Evolutionary conservation across 2,888 invertebrate genomes (phyloP).

Genomic region (Scaptomyza parva): DNA sequence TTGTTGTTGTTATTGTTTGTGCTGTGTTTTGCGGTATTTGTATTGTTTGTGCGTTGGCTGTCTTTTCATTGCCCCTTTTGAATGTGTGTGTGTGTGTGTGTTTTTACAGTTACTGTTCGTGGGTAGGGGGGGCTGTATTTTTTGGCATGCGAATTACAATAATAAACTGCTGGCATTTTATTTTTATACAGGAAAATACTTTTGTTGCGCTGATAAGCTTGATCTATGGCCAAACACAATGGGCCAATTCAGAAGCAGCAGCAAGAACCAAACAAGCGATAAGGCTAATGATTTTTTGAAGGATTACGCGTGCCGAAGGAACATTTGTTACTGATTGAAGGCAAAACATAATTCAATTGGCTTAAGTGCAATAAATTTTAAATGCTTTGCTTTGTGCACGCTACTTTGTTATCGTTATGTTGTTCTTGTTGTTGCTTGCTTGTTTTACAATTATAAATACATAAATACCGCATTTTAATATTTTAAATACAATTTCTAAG

Average conservation of each 20-base stretch:
- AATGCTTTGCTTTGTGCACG: conserved; percentile 22
- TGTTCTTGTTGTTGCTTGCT: too few relatives aligned
- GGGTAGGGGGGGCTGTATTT: too few relatives aligned
- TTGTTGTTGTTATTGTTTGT: conserved; percentile 13
- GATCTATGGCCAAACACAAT: conserved; percentile 62
- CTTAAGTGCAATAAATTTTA: conserved; percentile 31
- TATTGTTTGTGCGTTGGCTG: conserved; percentile 27
- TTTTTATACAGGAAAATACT: conserved; percentile 76
- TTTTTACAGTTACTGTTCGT: conserved; percentile 7
- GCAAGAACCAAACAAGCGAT: too few relatives aligned
- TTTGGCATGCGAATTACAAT: conserved; percentile 73
- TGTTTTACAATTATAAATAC: conserved; percentile 9
- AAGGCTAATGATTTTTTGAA: conserved; percentile 57
- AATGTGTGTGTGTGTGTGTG: too few relatives aligned
- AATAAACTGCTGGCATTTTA: conserved; percentile 74
- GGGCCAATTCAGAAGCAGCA: too few relatives aligned
- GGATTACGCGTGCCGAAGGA: conserved; percentile 58
- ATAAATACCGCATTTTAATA: neutral
- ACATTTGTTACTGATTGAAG: conserved; percentile 44
- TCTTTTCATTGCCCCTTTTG: conserved; percentile 32
- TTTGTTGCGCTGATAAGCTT: conserved; percentile 75
- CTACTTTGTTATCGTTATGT: neutral
- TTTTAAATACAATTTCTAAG: conserved; percentile 13
- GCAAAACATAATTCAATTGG: conserved; percentile 65
- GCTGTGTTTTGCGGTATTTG: conserved; percentile 20